phyloP scores from a whole-genome alignment of 2,113 vertebrate species.

The Neomonachus schauinslandi region DNA sequence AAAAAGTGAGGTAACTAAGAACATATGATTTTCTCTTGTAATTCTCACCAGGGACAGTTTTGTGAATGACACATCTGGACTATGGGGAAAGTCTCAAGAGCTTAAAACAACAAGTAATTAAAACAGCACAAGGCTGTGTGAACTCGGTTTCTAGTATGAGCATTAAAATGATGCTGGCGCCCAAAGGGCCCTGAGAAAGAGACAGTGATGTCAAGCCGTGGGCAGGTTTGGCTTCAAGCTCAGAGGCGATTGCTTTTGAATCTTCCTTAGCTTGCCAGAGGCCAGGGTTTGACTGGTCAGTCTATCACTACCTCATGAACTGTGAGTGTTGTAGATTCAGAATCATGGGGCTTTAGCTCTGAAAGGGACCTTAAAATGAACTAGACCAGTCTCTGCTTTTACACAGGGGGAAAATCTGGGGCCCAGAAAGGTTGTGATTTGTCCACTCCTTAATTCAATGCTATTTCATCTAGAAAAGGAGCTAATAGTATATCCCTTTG shows the following conservation, averaged over 20 bases:
- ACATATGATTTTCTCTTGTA: slow-evolving; percentile 24
- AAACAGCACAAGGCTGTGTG: neutral
- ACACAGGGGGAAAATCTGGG: neutral
- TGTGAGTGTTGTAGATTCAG: neutral
- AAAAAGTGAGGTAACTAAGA: slow-evolving; percentile 20
- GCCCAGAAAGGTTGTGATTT: neutral
- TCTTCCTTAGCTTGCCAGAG: neutral
- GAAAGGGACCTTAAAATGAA: neutral
- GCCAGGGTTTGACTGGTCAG: neutral
- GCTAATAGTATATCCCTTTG: neutral
- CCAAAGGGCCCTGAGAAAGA: neutral
- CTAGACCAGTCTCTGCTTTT: neutral
- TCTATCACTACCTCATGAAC: neutral
- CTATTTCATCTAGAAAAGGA: neutral
- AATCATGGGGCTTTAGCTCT: neutral
- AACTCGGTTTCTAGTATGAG: slow-evolving; percentile 27
- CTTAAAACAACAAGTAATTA: slow-evolving; percentile 42
- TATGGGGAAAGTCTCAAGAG: slow-evolving; percentile 13
- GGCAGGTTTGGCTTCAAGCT: neutral
- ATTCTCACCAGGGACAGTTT: slow-evolving; percentile 50
- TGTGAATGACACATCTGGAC: slow-evolving; percentile 63
- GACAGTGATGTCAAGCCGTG: neutral
- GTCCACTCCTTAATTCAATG: neutral
- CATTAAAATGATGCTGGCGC: neutral
- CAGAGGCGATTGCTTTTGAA: neutral